Evolutionary conservation across 2,888 invertebrate species (phyloP).

Genomic region (Glomeris marginata): DNA sequence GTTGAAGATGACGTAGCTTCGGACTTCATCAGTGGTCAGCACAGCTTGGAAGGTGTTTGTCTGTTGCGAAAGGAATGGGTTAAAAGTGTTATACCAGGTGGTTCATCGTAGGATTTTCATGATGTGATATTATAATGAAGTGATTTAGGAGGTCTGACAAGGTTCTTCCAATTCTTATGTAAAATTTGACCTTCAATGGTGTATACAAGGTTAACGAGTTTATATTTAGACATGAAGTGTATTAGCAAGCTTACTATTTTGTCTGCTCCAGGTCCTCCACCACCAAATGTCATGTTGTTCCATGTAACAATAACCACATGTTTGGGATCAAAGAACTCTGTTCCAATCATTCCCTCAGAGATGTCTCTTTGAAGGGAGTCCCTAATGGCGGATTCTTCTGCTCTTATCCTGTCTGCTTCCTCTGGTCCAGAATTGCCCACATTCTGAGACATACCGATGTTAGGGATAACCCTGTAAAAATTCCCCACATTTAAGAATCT

Average conservation of each 20-base stretch:
- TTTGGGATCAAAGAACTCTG: constrained; percentile 77
- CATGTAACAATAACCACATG: constrained; percentile 83
- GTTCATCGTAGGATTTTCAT: no score
- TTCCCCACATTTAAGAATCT: no score
- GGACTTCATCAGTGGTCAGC: constrained; percentile 79
- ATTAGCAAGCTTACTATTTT: constrained; percentile 12
- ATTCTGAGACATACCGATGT: no score
- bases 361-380: constrained; percentile 79
- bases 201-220: no score
- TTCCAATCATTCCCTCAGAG: constrained; percentile 70
- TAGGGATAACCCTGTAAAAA: no score
- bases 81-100: no score
- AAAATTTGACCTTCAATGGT: no score
- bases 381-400: constrained; percentile 37
- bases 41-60: constrained; percentile 94
- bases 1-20: constrained; percentile 89
- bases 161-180: no score
- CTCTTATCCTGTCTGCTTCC: constrained; percentile 2
- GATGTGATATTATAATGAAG: no score
- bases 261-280: constrained; percentile 37
- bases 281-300: constrained; percentile 89
- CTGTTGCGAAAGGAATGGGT: constrained; percentile 34
- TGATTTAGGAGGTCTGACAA: no score
- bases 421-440: no score
- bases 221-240: no score